These are phyloP conservation scores for Microchrysa polita DNA, from an alignment of 2,888 invertebrate genomes.

Conservation along the genomic window DNA sequence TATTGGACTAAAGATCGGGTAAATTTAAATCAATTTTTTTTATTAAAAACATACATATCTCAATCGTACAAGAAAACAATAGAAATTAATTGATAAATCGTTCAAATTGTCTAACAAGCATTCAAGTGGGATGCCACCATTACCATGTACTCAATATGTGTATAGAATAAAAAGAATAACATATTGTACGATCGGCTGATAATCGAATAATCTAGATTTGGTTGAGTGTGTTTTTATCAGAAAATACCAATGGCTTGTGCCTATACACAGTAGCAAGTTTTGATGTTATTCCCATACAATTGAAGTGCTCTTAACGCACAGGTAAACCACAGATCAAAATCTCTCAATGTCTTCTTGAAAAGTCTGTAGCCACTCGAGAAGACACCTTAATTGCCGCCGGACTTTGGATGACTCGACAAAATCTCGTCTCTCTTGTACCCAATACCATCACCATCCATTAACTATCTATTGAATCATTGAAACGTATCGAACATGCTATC, in stretches of 20 bases:
- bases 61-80: neutral
- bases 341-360: neutral
- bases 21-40: neutral
- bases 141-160: neutral
- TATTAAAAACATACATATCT: neutral
- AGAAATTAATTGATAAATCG: conserved; percentile 1
- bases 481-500: conserved; percentile 32
- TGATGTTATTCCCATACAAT: no score
- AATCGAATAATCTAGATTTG: conserved; percentile 7
- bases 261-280: neutral
- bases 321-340: no score
- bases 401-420: conserved; percentile 25
- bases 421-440: neutral
- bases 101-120: neutral
- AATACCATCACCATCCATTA: conserved; percentile 8
- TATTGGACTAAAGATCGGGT: conserved; percentile 8
- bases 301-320: no score
- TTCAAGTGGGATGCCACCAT: neutral
- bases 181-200: neutral
- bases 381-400: conserved; percentile 33
- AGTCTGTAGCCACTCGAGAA: conserved; percentile 13
- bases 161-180: neutral
- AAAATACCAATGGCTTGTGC: conserved; percentile 14
- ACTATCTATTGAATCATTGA: conserved; percentile 35
- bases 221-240: conserved; percentile 12